Evolutionary conservation across 2,888 invertebrate species (phyloP).

Genomic region (Helobdella robusta): DNA sequence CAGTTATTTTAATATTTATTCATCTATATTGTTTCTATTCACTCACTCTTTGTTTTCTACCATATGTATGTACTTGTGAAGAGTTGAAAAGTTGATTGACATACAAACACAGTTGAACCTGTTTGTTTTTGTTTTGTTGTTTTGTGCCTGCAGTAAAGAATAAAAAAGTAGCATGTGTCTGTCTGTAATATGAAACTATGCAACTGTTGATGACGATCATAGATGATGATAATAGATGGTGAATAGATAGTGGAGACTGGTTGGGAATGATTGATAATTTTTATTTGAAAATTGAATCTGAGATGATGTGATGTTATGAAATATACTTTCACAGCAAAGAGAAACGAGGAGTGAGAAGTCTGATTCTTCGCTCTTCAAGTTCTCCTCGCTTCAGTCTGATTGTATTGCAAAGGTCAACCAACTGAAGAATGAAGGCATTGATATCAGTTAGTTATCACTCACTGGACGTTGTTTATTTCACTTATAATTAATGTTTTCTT

Average conservation of each 20-base stretch:
- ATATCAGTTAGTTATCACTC: slow-evolving; percentile 16
- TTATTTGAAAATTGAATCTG: neutral
- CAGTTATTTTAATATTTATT: neutral
- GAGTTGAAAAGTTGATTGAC: neutral
- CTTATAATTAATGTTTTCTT: no score
- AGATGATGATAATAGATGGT: no score
- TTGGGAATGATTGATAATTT: neutral
- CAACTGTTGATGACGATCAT: no score
- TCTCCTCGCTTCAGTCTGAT: slow-evolving; percentile 21
- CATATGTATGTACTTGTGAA: neutral
- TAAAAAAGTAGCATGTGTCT: no score
- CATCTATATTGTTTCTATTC: neutral
- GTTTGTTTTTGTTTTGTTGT: no score
- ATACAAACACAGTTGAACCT: no score
- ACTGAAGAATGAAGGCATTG: slow-evolving; percentile 14
- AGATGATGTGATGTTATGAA: no score
- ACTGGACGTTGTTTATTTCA: no score
- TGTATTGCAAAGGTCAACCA: slow-evolving; percentile 19
- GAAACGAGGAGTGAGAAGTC: slow-evolving; percentile 18
- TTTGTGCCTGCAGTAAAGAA: no score
- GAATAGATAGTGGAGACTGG: no score
- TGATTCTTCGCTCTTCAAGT: slow-evolving; percentile 22
- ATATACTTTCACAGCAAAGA: slow-evolving; percentile 9
- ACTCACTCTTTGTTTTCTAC: neutral
- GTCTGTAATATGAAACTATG: no score